Conservation (phyloP, 2,113 vertebrate species). For the Petrocephalus zakoni region DNA sequence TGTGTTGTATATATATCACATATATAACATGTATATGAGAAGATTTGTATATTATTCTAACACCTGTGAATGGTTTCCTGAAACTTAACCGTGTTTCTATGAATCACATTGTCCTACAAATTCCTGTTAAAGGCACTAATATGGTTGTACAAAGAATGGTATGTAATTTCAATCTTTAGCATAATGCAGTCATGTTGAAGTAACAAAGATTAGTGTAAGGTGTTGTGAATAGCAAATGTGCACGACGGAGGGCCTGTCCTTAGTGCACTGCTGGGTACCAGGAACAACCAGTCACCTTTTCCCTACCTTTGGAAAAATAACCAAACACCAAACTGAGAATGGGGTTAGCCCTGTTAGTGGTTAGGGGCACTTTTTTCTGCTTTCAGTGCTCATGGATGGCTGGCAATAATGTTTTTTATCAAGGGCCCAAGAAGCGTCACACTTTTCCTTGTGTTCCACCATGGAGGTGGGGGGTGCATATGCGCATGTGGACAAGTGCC, state of each 20-base stretch:
- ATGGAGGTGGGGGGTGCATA: not conserved
- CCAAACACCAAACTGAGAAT: not conserved
- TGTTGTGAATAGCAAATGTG: not conserved
- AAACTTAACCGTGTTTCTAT: not conserved
- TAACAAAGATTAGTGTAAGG: not conserved
- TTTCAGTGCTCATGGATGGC: not conserved
- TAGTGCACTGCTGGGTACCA: not conserved
- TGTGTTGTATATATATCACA: not conserved
- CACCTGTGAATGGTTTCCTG: not conserved
- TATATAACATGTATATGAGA: not conserved
- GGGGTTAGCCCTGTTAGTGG: not conserved
- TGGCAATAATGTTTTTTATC: not conserved
- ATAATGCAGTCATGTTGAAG: not conserved
- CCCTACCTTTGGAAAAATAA: not conserved
- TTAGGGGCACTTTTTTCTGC: not conserved
- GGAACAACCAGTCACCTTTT: not conserved
- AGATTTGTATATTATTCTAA: not conserved
- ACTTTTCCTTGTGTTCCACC: slow-evolving; percentile 5
- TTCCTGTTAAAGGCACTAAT: not conserved
- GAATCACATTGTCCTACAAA: not conserved
- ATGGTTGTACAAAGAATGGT: not conserved
- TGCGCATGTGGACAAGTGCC: slow-evolving; percentile 20
- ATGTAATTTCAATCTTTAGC: not conserved
- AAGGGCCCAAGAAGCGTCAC: not conserved
- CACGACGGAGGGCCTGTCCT: not conserved